Base-by-base conservation (phyloP, 2,797 vertebrate genomes). In the Tokudaia tokunoshimensis region DNA sequence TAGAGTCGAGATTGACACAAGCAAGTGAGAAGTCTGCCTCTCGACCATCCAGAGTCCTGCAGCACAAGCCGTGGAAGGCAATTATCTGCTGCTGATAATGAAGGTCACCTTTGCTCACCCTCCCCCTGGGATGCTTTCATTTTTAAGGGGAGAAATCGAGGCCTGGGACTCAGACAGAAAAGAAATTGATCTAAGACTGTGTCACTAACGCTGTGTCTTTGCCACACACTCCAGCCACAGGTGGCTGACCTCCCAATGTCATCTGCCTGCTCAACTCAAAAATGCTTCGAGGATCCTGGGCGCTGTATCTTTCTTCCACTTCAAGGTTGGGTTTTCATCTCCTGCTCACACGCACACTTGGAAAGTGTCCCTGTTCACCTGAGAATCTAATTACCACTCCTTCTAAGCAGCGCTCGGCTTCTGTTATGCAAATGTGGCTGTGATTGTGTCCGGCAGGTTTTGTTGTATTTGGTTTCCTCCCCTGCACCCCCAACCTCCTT, bases 371-470 rank as follows among this genome's bases (percentile, higher is more conserved):
- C 1, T 78, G 88, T 97, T 95, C 94, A 93, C 95, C 80, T 3
- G 95, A 72, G 93, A 97, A 97, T 91, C 97, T 97, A 94, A 98
- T 98, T 94, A 94, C 92, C 0, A 3, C 97, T 97, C 97, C 97
- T 95, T 94, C 98, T 95, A 95, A 96, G 97, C 78, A 55, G 91
- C 50, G 63, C 95, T 41, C 61, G 1, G 95, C 84, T 94, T 86
- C 96, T 72, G 65, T 96, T 97, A 87, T 96, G 98, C 85, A 98
- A 98, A 98, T 98, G 63, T 96, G 94, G 20, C 94, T 4, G 0
- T 95, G 93, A 80, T 91, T 92, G 95, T 44, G 92, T 89, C 90
- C 81, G 94, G 82, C 91, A 74, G 89, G 97, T 95, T 98, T 95
- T 84, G 87, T 61, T 78, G 87, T 61, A 0, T 88, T 94, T 65